Conservation (phyloP, 2,113 vertebrate species). For the Mirounga angustirostris region DNA sequence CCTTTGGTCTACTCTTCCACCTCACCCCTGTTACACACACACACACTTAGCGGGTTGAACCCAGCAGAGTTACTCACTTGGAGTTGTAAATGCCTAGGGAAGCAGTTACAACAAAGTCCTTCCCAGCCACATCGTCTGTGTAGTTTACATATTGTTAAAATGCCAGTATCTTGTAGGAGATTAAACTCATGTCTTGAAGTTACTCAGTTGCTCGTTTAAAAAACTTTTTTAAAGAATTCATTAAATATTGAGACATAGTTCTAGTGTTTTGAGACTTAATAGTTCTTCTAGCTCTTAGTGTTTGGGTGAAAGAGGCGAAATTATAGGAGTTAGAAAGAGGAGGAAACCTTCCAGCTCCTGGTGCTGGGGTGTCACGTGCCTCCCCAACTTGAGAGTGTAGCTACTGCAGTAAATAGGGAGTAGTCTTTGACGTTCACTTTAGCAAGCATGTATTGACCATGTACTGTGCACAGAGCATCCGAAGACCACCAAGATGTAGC, state of each 20-base stretch:
- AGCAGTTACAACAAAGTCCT: neutral
- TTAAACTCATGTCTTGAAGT: neutral
- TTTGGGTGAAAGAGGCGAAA: neutral
- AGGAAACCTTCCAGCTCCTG: neutral
- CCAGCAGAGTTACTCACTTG: neutral
- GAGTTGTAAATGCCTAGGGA: neutral
- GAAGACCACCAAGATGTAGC: neutral
- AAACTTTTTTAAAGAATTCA: neutral
- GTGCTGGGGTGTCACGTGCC: neutral
- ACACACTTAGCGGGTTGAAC: neutral
- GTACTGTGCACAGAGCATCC: neutral
- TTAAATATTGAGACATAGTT: neutral
- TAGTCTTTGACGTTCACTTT: neutral
- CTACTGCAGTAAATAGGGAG: accelerated
- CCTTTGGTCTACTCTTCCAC: neutral
- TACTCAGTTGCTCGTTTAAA: neutral
- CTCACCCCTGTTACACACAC: accelerated
- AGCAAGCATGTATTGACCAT: neutral
- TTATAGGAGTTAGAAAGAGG: neutral
- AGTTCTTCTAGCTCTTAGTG: neutral
- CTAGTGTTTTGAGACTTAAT: neutral
- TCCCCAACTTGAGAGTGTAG: no score
- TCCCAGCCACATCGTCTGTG: neutral
- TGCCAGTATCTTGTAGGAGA: neutral
- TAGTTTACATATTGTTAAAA: neutral